Conservation (phyloP, 2,888 invertebrate species). For the Troides aeacus region DNA sequence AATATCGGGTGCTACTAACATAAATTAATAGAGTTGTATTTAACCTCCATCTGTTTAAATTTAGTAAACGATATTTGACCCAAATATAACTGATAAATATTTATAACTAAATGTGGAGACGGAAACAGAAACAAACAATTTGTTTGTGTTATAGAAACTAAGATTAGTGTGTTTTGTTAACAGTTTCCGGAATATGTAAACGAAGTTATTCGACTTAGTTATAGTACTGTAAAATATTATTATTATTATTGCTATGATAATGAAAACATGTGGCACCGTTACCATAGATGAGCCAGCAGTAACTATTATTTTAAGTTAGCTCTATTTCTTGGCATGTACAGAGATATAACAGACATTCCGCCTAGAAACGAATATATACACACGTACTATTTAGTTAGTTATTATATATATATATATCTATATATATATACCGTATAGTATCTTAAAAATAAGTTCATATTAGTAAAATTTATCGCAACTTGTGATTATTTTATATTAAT, state of each 20-base stretch:
- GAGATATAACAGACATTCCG: too few species aligned
- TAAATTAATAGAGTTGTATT: neutral
- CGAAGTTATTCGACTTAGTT: neutral
- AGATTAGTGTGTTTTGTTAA: constrained; percentile 6
- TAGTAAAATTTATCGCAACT: too few species aligned
- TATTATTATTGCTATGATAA: neutral
- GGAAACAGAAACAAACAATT: constrained; percentile 19
- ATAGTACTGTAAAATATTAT: neutral
- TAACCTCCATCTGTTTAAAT: neutral
- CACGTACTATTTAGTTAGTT: too few species aligned
- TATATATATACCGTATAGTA: too few species aligned
- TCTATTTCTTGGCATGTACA: too few species aligned
- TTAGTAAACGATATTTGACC: constrained; percentile 18
- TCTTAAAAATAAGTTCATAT: too few species aligned
- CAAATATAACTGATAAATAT: constrained; percentile 25
- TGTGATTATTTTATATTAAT: too few species aligned
- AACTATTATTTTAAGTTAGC: too few species aligned
- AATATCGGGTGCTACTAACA: neutral
- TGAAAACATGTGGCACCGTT: neutral
- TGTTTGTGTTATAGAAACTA: constrained; percentile 19
- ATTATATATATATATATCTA: too few species aligned
- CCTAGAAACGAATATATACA: too few species aligned
- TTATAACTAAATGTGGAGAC: constrained; percentile 8
- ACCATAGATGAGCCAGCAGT: too few species aligned
- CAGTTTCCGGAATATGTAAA: neutral